These are phyloP conservation scores for Toxostoma redivivum DNA, from an alignment of 2,113 vertebrate species.

Conservation along the genomic window DNA sequence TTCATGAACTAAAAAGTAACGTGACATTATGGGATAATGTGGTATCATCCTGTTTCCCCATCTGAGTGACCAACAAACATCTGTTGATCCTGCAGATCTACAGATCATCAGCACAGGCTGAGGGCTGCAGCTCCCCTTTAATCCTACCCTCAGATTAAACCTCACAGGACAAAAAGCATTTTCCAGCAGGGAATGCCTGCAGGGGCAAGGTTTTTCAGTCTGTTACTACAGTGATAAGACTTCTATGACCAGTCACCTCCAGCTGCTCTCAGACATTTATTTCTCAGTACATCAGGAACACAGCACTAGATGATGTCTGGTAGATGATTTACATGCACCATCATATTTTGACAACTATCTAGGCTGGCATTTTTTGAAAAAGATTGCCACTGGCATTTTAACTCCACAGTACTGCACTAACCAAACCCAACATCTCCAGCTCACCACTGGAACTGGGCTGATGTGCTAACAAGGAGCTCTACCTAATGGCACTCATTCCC, in stretches of 20 bases:
- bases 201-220: background rate
- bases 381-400: background rate
- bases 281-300: background rate
- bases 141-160: background rate
- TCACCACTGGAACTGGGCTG: background rate
- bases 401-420: background rate
- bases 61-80: background rate
- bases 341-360: background rate
- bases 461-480: background rate
- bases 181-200: background rate
- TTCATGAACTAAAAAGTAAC: background rate
- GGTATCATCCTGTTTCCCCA: background rate
- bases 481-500: background rate
- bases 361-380: background rate
- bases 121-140: background rate
- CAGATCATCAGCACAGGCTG: background rate
- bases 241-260: background rate
- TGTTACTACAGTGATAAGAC: background rate
- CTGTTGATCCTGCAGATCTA: background rate
- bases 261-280: background rate
- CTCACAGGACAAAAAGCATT: background rate
- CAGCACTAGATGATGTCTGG: background rate
- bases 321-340: background rate
- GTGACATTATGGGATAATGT: background rate
- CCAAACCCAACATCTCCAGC: background rate